Conservation (phyloP, 2,888 invertebrate genomes). For the Drosophila nr. perissopoda region DNA sequence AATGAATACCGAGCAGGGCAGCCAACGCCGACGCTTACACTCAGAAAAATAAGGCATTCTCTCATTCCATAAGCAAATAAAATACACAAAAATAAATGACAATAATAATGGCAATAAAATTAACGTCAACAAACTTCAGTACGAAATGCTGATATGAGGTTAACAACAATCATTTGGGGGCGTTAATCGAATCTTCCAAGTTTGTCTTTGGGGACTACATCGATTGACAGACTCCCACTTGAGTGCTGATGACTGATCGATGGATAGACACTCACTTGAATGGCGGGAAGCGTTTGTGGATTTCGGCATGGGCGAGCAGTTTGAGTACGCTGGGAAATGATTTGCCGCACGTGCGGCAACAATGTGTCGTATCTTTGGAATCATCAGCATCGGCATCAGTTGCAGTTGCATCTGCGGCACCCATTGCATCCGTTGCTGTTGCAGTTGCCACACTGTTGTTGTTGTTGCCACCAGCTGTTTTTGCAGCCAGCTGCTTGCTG, state of each 20-base stretch:
- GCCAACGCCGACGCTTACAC: too few species aligned
- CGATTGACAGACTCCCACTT: too few species aligned
- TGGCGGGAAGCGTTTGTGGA: slow-evolving; percentile 88
- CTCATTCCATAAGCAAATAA: too few species aligned
- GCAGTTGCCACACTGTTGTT: slow-evolving; percentile 3
- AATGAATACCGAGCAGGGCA: too few species aligned
- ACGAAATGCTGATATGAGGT: too few species aligned
- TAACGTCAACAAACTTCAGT: too few species aligned
- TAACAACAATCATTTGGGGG: too few species aligned
- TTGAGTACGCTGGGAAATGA: slow-evolving; percentile 91
- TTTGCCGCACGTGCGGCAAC: slow-evolving; percentile 93
- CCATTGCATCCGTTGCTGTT: slow-evolving; percentile 14
- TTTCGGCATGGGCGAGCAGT: slow-evolving; percentile 91
- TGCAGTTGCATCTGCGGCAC: slow-evolving; percentile 10
- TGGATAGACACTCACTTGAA: slow-evolving; percentile 82
- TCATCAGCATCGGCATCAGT: slow-evolving; percentile 64
- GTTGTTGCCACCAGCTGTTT: not conserved
- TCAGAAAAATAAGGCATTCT: too few species aligned
- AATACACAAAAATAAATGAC: too few species aligned
- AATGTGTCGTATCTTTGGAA: slow-evolving; percentile 85
- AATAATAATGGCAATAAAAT: too few species aligned
- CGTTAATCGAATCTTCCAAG: too few species aligned
- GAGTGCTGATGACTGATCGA: not conserved
- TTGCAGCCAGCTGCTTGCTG: slow-evolving; percentile 43
- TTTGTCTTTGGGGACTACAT: too few species aligned